Evolutionary conservation across 2,888 invertebrate species (phyloP), one percentile per base, ranked within the genome.

Genomic region (Megaustenia siamemsis): DNA sequence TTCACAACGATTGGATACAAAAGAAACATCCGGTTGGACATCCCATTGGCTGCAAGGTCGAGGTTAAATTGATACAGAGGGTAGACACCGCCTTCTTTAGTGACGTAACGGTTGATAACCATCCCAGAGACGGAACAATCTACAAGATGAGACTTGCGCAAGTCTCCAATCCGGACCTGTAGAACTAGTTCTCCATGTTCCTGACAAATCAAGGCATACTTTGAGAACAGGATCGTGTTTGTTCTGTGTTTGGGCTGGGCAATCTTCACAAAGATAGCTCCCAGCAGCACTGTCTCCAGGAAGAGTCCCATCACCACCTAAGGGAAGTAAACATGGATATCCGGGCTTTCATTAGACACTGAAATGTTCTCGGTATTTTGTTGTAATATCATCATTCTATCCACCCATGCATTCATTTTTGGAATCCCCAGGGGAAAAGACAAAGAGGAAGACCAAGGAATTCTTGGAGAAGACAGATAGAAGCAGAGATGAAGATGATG

Each of bases 1-100:
- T 97, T 98, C 87, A 99, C 97, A 49, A 97, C 98, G 90, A 97
- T 97, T 5, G 99, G 99, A 98, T 98, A 99, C 90, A 99, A 98
- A 93, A 99, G 98, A 95, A 99, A 98, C 88, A 99, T 96, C 83
- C 97, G 96, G 94, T 98, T 98, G 93, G 97, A 97, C 92, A 97
- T 97, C 21, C 97, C 97, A 90, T 97, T 97, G 0, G 97, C 97
- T 90, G 98, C 97, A 56, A 97, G 97, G 1, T 96, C 96, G 93
- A 98, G 95, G 94, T 98, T 97, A 92, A 97, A 97, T 94, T 98
- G 98, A 94, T 97, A 98, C 94, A 98, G 97, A 8, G 98, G 98
- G 91, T 99, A 95, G 82, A 97, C 95, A 93, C 98, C 98, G 38
- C 98, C 98, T 94, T 99, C 99, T 90, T 96, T 96, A 0, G 98